Base-by-base conservation (phyloP, 2,113 vertebrate species). In the Serilophus lunatus region DNA sequence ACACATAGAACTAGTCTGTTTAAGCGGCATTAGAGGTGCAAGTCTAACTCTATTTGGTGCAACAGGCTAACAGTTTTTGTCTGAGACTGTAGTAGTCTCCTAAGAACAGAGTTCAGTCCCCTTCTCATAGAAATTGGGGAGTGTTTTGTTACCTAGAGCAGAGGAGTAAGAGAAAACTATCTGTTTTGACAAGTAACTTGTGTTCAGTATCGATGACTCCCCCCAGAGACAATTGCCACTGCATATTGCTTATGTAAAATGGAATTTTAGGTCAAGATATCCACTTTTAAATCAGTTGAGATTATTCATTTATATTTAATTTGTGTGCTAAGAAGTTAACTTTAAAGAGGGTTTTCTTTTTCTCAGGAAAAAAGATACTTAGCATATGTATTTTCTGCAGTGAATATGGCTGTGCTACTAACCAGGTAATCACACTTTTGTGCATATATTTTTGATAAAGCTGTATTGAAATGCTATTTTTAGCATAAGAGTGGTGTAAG, bases 391-490 rank as follows among this genome's bases (percentile, higher is more conserved):
- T 92, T 86, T 93, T 76, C n/a, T 78, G 51, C 49, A 88, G 33
- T 54, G 42, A 77, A 53, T 66, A 25, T 44, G 31, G 29, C 51
- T 96, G 29, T 60, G 36, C 45, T 68, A 2, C 44, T 79, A 60
- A 35, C 47, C 57, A 92, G 63, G 47, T 54, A 76, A 33, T 65
- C 78, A 65, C 16, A 31, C 61, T 89, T 88, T 71, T 65, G 23
- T 66, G 38, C 28, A 23, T 53, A n/a, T 2, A 7, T 70, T 70
- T 92, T 87, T 91, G 38, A 80, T 83, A 80, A 19, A 81, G 59
- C 36, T 86, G 13, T 77, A 75, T 15, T 64, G 82, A 77, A 93
- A 81, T 86, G 33, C 10, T 78, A 33, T 84, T 91, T 88, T 86
- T 85, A 93, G 47, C 40, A 20, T 61, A 59, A 42, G 35, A 11